Conservation (phyloP, 2,113 vertebrate genomes). For the Hyla sarda region DNA sequence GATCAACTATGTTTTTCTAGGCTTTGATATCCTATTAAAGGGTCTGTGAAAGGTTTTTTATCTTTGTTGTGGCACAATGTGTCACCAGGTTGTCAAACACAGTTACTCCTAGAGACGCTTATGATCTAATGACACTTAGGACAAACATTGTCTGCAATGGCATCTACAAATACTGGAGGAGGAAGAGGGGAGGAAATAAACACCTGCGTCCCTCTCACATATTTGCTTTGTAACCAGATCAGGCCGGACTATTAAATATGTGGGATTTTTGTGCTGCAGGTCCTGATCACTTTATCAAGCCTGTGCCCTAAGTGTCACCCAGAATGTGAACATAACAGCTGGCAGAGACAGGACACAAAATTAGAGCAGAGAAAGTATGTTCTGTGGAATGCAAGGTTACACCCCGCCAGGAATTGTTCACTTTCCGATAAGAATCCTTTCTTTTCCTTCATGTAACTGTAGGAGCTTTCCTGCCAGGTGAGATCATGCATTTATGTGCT, state of each 20-base stretch:
- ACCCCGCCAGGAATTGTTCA: constrained; percentile 24
- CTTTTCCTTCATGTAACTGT: not conserved
- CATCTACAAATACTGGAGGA: not conserved
- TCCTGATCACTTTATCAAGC: not conserved
- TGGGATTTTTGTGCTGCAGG: not conserved
- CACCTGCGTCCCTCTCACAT: not conserved
- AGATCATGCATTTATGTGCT: too few species aligned
- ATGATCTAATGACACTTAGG: not conserved
- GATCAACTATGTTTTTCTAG: too few species aligned
- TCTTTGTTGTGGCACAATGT: not conserved
- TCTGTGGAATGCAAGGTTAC: constrained; percentile 5
- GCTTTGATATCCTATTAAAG: too few species aligned
- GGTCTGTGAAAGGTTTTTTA: not conserved
- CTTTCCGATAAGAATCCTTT: constrained; percentile 21
- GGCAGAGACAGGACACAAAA: not conserved
- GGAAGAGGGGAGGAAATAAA: too few species aligned
- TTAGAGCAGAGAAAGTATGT: not conserved
- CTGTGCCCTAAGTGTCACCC: not conserved
- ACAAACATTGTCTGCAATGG: not conserved
- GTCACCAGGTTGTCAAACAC: not conserved
- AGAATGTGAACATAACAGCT: not conserved
- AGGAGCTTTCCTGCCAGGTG: not conserved
- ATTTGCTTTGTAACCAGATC: not conserved
- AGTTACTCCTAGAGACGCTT: too few species aligned
- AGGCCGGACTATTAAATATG: not conserved